These are phyloP conservation scores for Yponomeuta evonymella DNA, from an alignment of 2,888 invertebrate species.

Conservation along the genomic window DNA sequence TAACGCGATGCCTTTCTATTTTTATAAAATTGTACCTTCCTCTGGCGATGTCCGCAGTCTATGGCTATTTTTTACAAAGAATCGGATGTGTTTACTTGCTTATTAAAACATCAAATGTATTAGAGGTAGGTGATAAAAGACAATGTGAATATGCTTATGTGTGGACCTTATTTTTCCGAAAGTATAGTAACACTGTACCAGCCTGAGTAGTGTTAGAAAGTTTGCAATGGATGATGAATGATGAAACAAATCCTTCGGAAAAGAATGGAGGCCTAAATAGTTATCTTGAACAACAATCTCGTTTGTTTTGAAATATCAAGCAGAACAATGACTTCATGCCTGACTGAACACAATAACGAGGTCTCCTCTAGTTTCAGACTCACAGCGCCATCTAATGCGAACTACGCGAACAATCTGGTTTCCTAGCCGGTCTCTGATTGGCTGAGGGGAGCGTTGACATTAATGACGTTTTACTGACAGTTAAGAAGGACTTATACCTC, in stretches of 20 bases:
- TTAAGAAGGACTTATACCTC: slow-evolving; percentile 31
- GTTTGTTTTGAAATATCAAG: slow-evolving; percentile 6
- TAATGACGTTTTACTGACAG: slow-evolving; percentile 28
- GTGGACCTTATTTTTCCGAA: too few species aligned
- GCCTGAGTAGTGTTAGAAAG: neutral
- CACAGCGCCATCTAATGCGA: slow-evolving; percentile 55
- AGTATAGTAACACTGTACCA: too few species aligned
- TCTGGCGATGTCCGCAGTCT: too few species aligned
- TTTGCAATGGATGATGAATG: neutral
- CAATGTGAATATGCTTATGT: too few species aligned
- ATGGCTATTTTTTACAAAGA: too few species aligned
- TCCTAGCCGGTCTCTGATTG: slow-evolving; percentile 37
- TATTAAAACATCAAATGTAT: too few species aligned
- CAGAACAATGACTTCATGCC: neutral
- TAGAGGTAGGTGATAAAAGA: too few species aligned
- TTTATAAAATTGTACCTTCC: too few species aligned
- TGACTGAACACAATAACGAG: slow-evolving; percentile 3
- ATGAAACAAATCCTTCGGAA: neutral
- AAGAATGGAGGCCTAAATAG: neutral
- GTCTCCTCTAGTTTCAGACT: slow-evolving; percentile 21
- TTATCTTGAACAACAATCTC: slow-evolving; percentile 2
- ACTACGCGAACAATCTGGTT: slow-evolving; percentile 35
- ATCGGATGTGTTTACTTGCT: too few species aligned
- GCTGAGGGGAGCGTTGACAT: slow-evolving; percentile 33
- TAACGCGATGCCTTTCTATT: too few species aligned